phyloP scores from a whole-genome alignment of 2,113 vertebrate genomes.

The Hymenochirus boettgeri region DNA sequence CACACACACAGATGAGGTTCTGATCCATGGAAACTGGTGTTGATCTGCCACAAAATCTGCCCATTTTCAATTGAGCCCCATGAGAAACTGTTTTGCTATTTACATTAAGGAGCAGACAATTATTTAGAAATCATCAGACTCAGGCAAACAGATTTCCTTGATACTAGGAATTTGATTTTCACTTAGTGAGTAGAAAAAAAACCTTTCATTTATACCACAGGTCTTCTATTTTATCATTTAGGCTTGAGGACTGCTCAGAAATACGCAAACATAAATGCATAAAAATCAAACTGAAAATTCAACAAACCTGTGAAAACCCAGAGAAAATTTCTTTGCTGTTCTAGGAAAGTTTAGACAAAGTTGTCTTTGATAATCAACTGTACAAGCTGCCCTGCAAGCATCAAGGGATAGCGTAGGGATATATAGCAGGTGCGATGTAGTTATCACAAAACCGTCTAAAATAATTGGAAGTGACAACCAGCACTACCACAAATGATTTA shows the following conservation, averaged over 20 bases:
- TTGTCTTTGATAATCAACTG: slow-evolving; percentile 71
- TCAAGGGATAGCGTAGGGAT: slow-evolving; percentile 69
- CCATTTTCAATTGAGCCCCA: too few species aligned
- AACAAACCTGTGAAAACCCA: slow-evolving; percentile 33
- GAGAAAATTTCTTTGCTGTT: slow-evolving; percentile 61
- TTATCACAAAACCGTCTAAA: slow-evolving; percentile 94
- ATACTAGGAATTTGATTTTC: not conserved
- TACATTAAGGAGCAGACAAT: not conserved
- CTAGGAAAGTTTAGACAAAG: slow-evolving; percentile 76
- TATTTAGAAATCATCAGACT: slow-evolving; percentile 7
- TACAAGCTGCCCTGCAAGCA: slow-evolving; percentile 69
- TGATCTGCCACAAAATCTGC: not conserved
- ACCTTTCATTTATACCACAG: slow-evolving; percentile 18
- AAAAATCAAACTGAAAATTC: slow-evolving; percentile 17
- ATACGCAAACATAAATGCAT: slow-evolving; percentile 18
- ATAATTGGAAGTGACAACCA: slow-evolving; percentile 98
- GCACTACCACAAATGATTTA: slow-evolving; percentile 99
- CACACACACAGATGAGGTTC: too few species aligned
- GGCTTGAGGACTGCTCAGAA: slow-evolving; percentile 8
- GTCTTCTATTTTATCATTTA: slow-evolving; percentile 11
- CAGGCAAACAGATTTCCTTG: not conserved
- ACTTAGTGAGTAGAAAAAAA: slow-evolving; percentile 17
- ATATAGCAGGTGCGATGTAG: slow-evolving; percentile 92
- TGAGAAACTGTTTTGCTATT: too few species aligned
- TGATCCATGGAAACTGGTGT: not conserved